Base-by-base conservation (phyloP, 2,888 invertebrate species). In the Trichopoda pennipes region DNA sequence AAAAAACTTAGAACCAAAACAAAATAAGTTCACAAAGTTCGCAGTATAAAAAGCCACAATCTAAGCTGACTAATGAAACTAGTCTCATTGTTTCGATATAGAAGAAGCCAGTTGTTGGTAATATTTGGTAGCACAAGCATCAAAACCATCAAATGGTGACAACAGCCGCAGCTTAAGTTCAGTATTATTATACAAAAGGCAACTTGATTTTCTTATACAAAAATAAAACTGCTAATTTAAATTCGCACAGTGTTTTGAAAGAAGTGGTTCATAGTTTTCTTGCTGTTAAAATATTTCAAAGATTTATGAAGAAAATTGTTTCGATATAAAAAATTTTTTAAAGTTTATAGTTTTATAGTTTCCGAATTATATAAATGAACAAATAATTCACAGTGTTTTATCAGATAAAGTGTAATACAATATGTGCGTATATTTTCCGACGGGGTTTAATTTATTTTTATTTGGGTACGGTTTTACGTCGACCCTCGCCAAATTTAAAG, bases 11-110 rank as follows among this genome's bases (percentile, higher is more conserved):
- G 53, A 58, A 28, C 49, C 44, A 69, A 47, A 69, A 44, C 1
- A 3, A 38, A 38, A 32, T 32, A 53, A 55, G 38, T 73, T 60
- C 12, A 32, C 38, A 77, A 69, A 61, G 53, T 79, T 66, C 79
- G 79, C 79, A 80, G 61, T 80, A 80, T 80, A 68, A 63, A 80
- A 69, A 51, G 44, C 63, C 64, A 56, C 35, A 69, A 74, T 73
- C 68, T 64, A 68, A 58, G 73, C 63, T 74, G 61, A 23, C 61
- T 55, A 74, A 68, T 79, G 73, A 60, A 79, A 74, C 21, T 63
- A 80, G 38, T 69, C 61, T 68, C 68, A 63, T 55, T 74, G 68
- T 74, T 69, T 58, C 47, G 19, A 44, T 28, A 56, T 53, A 73
- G 69, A 32, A 14, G 60, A 68, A 63, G 38, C 16, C 49, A 68